Evolutionary conservation across 2,888 invertebrate genomes (phyloP), one percentile per base, ranked within the genome.

Genomic region (Hydraecia micacea): DNA sequence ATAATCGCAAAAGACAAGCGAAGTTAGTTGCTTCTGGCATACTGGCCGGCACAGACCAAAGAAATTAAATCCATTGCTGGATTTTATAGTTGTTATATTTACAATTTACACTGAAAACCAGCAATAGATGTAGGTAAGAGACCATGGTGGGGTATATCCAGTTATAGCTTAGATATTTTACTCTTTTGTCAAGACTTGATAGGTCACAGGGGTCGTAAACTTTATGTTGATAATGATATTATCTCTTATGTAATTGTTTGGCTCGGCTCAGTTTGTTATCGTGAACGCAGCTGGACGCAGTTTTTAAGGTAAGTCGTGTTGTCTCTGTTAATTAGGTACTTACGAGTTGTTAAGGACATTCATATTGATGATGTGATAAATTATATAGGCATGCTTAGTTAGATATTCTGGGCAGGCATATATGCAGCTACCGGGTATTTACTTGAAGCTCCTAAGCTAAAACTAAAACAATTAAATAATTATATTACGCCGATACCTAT

Each of bases 141-240:
- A 52, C 4, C 0, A n/a, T 25, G 18, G 39, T 25, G 58, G 52
- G 3, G n/a, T 62, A 21, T n/a, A 62, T 49, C 49, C 6, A 79
- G 70, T 66, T 60, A 21, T 28, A 28, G 25, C 28, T 63, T 49
- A 15, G 58, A 62, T 75, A 71, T 36, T 83, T 55, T 39, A 15
- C 28, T 58, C 32, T 62, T 62, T 68, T 72, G 36, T 75, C 36
- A 42, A 73, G 58, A 52, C 75, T 46, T 72, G 88, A 85, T 87
- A 85, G 85, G 70, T 72, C 66, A 32, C 32, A 74, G 81, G 85
- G 95, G 94, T 95, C 94, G 73, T 94, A 93, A 95, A 94, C 93
- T 94, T 91, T 89, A 77, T 80, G 39, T 36, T 81, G 85, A 89
- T 90, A 92, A 90, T 91, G 86, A 75, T 81, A 87, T 87, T 84